Percentiles rank a stretch among this genome's conserved stretches.
phyloP scores from a whole-genome alignment of 1,140 invertebrate genomes.

The Drosophila murphyi region DNA sequence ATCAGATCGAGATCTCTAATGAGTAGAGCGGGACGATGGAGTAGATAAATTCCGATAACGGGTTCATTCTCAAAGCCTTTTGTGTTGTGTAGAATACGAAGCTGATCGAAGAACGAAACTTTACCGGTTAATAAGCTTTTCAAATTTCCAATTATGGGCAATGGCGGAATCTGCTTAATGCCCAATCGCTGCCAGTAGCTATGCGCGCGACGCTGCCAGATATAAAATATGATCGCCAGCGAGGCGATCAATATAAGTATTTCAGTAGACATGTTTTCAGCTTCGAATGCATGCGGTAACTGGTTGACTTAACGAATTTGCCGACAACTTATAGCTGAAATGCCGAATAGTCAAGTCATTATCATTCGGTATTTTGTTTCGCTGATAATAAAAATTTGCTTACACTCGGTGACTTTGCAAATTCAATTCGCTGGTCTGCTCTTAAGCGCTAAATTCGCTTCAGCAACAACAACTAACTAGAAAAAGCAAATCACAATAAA shows the following conservation, averaged over 20 bases:
- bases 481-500: too few relatives aligned
- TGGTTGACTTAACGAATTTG: background rate
- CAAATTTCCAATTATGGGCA: constrained; percentile 78
- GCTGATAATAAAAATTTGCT: background rate
- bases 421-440: background rate
- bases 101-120: constrained; percentile 40
- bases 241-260: constrained; percentile 48
- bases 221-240: constrained; percentile 48
- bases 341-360: background rate
- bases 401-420: constrained; percentile 2
- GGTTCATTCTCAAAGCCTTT: constrained; percentile 60
- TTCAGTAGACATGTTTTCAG: constrained; percentile 49
- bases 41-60: constrained; percentile 82
- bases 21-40: constrained; percentile 84
- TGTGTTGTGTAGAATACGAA: constrained; percentile 48
- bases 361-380: background rate
- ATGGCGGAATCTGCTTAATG: constrained; percentile 78
- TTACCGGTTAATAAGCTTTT: constrained; percentile 39
- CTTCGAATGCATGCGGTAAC: constrained; percentile 14
- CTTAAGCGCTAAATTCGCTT: too few relatives aligned
- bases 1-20: constrained; percentile 85
- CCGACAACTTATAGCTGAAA: background rate
- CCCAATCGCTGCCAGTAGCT: constrained; percentile 83
- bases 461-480: too few relatives aligned
- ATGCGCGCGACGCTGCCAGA: constrained; percentile 56